These are phyloP conservation scores for Cavia porcellus DNA, from an alignment of 2,113 vertebrate species.

Conservation along the genomic window DNA sequence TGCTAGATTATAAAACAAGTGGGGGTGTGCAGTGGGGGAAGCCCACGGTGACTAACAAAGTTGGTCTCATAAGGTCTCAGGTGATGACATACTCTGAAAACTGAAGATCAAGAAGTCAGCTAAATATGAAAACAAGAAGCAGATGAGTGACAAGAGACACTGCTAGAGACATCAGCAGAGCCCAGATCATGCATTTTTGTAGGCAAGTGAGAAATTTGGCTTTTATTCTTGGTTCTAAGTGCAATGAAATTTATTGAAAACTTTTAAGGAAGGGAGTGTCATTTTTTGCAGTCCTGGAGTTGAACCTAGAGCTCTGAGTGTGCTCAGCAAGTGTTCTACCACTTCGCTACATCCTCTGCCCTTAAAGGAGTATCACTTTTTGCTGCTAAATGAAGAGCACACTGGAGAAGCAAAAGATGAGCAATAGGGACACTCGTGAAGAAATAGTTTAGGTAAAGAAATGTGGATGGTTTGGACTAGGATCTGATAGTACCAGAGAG, in stretches of 20 bases:
- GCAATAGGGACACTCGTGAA: not conserved
- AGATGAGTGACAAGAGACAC: not conserved
- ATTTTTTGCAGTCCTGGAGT: not conserved
- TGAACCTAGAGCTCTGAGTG: not conserved
- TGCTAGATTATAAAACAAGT: not conserved
- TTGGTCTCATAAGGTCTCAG: conserved; percentile 10
- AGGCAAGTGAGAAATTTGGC: not conserved
- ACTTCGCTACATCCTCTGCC: not conserved
- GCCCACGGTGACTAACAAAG: not conserved
- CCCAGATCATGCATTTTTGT: not conserved
- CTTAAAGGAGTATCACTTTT: not conserved
- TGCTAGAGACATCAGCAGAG: conserved; percentile 8
- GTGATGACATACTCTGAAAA: conserved; percentile 10
- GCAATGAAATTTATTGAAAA: not conserved
- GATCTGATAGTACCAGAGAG: not conserved
- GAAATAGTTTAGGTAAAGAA: conserved; percentile 38
- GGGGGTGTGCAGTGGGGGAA: not conserved
- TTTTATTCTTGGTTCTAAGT: conserved; percentile 37
- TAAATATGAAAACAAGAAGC: not conserved
- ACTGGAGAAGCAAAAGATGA: not conserved
- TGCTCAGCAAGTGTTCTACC: not conserved
- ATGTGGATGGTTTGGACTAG: not conserved
- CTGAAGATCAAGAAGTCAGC: conserved; percentile 47
- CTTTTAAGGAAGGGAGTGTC: not conserved
- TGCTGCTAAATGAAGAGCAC: not conserved